Evolutionary conservation across 2,888 invertebrate genomes (phyloP), one percentile per base, ranked within the genome.

Genomic region (Drosophila kambysellisi): DNA sequence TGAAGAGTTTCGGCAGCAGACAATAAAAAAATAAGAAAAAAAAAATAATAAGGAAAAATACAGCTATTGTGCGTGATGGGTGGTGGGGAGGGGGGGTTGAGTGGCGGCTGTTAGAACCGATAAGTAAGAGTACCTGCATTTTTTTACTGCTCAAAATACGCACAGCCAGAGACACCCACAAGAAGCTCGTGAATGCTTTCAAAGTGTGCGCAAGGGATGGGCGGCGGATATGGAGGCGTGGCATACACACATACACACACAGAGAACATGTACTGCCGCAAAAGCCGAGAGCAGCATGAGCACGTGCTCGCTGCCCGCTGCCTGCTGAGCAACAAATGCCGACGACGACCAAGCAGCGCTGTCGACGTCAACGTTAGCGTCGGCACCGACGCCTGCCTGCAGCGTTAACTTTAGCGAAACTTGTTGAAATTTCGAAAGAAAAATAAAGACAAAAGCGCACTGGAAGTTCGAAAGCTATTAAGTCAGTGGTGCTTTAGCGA

Each of bases 341-440:
- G 86, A 84, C 72, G 86, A 82, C 70, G 58, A 50, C 41, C 15
- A n/a, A 29, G 65, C 60, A 35, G 46, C 50, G 59, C 57, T 11
- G 79, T 30, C 30, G 30, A 9, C 52, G 72, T 9, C 41, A 20
- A 1, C 43, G 67, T 25, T 9, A 41, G 12, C 37, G 75, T 43
- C 43, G 30, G 20, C 52, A 48, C 11, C n/a, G 35, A 15, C 20
- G 63, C 20, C 25, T 60, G 74, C 30, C 70, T 70, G 77, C 74
- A 74, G 69, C 64, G 51, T 58, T 58, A 25, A 33, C 32, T 46
- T 50, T 51, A n/a, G 39, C 63, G 54, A 81, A 81, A 81, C 83
- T 82, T 89, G 87, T 86, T 89, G 89, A 85, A 85, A 85, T 79
- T 76, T 82, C 88, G 83, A 88, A 86, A 17, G 11, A 15, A 32